phyloP scores from a whole-genome alignment of 2,888 invertebrate genomes.

The Phaonia tiefii region DNA sequence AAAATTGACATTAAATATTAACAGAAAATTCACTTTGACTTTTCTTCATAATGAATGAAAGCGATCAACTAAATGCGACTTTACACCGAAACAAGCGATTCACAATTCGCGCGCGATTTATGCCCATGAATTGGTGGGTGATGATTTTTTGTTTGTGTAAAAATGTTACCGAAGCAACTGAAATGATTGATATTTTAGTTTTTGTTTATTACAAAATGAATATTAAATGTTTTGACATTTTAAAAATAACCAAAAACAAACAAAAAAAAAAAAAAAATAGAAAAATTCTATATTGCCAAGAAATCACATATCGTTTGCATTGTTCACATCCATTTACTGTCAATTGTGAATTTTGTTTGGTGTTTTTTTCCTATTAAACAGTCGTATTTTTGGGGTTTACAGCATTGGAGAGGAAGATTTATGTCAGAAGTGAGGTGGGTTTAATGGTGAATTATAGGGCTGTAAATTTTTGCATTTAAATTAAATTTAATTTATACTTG shows the following conservation, averaged over 20 bases:
- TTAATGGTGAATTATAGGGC: too few relatives aligned
- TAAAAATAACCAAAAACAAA: neutral
- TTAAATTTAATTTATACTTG: too few relatives aligned
- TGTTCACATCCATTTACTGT: neutral
- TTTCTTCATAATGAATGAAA: neutral
- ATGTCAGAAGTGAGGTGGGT: too few relatives aligned
- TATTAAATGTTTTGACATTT: constrained; percentile 26
- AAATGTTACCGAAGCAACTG: constrained; percentile 19
- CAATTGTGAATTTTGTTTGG: too few relatives aligned
- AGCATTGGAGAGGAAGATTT: too few relatives aligned
- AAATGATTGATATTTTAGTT: constrained; percentile 54
- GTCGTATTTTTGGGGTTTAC: too few relatives aligned
- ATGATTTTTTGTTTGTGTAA: constrained; percentile 13
- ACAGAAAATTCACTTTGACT: too few relatives aligned
- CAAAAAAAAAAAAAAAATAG: neutral
- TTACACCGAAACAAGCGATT: constrained; percentile 30
- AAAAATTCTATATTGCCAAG: neutral
- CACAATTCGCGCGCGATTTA: constrained; percentile 13
- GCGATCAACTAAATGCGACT: constrained; percentile 13
- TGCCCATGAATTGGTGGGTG: constrained; percentile 14
- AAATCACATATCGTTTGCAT: neutral
- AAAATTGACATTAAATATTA: constrained; percentile 2
- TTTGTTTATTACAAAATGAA: constrained; percentile 46
- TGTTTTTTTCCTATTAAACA: neutral
- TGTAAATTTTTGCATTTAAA: too few relatives aligned